A percentile compares a stretch with the other conserved stretches of the same genome.
These are phyloP conservation scores for Siphonodentalium dalli DNA, from an alignment of 2,888 invertebrate genomes.

Conservation along the genomic window DNA sequence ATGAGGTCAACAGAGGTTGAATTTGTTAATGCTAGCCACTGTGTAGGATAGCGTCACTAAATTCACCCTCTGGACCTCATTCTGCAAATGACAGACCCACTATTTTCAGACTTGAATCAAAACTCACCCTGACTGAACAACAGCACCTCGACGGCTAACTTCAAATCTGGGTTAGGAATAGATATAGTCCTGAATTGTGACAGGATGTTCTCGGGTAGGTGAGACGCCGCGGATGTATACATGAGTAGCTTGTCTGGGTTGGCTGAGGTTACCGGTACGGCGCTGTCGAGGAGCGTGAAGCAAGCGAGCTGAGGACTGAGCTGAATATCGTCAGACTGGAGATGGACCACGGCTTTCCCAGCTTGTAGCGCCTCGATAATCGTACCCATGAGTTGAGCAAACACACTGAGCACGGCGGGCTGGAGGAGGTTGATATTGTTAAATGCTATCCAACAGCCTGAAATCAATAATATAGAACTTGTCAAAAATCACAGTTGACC, in stretches of 20 bases:
- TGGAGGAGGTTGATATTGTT: conserved; percentile 50
- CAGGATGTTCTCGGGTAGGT: conserved; percentile 52
- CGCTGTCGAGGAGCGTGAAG: conserved; percentile 52
- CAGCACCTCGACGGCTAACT: conserved; percentile 49
- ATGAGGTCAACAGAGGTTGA: too few relatives aligned
- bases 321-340: conserved; percentile 53
- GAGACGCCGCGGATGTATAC: conserved; percentile 48
- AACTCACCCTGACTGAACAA: conserved; percentile 58
- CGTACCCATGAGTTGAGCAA: conserved; percentile 52
- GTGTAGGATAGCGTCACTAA: too few relatives aligned
- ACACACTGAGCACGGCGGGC: conserved; percentile 52
- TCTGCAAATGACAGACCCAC: too few relatives aligned
- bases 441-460: conserved; percentile 61
- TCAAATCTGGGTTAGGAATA: conserved; percentile 51
- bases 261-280: conserved; percentile 41
- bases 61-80: too few relatives aligned
- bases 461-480: too few relatives aligned
- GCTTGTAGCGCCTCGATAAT: conserved; percentile 52
- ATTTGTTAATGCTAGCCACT: too few relatives aligned
- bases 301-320: conserved; percentile 47
- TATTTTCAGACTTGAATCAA: not conserved
- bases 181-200: conserved; percentile 58
- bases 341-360: conserved; percentile 47
- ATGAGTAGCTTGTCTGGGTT: conserved; percentile 54
- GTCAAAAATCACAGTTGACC: too few relatives aligned